A percentile compares a stretch with the other conserved stretches of the same genome.
phyloP scores from a whole-genome alignment of 2,113 vertebrate genomes.

The Strix aluco region DNA sequence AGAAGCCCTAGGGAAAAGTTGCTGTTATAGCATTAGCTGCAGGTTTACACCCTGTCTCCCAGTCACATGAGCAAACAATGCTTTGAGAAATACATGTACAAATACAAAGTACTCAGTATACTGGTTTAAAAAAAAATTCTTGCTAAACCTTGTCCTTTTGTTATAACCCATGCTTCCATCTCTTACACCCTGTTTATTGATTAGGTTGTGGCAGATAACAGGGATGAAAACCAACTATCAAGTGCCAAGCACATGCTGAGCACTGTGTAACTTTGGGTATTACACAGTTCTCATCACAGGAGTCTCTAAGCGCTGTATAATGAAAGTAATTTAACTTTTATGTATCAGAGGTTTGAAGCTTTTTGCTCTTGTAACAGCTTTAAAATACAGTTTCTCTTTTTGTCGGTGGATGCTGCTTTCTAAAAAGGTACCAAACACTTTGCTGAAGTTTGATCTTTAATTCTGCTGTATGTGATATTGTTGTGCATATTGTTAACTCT shows the following conservation, averaged over 20 bases:
- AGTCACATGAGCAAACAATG: not conserved
- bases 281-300: not conserved
- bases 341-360: not conserved
- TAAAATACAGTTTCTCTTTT: not conserved
- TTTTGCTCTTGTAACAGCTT: not conserved
- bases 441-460: not conserved
- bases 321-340: not conserved
- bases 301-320: not conserved
- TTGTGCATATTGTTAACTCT: not conserved
- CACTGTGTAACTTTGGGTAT: not conserved
- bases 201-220: not conserved
- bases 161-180: not conserved
- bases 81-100: not conserved
- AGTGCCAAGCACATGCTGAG: not conserved
- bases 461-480: not conserved
- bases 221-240: too few relatives aligned
- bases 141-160: not conserved
- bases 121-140: not conserved
- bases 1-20: not conserved
- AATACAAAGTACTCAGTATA: not conserved
- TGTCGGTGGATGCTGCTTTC: not conserved
- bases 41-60: not conserved
- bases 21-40: not conserved
- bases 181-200: not conserved
- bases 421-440: not conserved